Percentiles rank a stretch among this genome's conserved stretches.
phyloP scores from a whole-genome alignment of 2,888 invertebrate genomes.

The Ametastegia equiseti region DNA sequence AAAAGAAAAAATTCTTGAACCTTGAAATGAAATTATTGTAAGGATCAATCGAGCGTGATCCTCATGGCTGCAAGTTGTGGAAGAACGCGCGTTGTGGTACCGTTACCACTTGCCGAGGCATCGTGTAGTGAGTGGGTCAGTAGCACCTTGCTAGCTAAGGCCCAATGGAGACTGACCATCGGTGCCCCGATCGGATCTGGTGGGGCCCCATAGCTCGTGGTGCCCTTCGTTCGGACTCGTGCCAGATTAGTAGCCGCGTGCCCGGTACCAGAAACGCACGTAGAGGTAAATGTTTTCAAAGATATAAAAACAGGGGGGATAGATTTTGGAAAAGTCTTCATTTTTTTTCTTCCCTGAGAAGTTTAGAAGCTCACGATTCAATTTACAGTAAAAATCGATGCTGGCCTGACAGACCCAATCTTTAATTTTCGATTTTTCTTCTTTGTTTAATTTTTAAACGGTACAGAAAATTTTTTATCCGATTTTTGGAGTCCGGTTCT shows the following conservation, averaged over 20 bases:
- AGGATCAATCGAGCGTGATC: neutral
- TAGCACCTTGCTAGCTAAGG: constrained; percentile 61
- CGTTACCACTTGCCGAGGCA: constrained; percentile 64
- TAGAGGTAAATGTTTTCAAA: constrained; percentile 17
- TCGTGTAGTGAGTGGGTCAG: constrained; percentile 73
- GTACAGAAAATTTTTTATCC: neutral
- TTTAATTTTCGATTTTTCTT: too few species aligned
- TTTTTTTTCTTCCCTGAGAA: too few species aligned
- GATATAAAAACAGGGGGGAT: neutral
- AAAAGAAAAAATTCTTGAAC: neutral
- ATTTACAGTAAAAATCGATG: too few species aligned
- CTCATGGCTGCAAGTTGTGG: neutral
- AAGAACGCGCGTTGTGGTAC: constrained; percentile 59
- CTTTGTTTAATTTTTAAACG: neutral
- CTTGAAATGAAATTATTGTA: neutral
- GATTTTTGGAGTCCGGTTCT: neutral
- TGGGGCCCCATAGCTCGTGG: constrained; percentile 59
- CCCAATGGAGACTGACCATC: constrained; percentile 52
- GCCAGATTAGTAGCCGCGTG: constrained; percentile 70
- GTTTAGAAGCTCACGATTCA: too few species aligned
- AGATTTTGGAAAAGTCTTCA: neutral
- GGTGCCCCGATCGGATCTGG: constrained; percentile 50
- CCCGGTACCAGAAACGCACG: constrained; percentile 65
- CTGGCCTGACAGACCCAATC: too few species aligned
- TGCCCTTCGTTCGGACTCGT: constrained; percentile 65